Base-by-base conservation (phyloP, 2,797 vertebrate species). In the Gadopsis bispinosus region DNA sequence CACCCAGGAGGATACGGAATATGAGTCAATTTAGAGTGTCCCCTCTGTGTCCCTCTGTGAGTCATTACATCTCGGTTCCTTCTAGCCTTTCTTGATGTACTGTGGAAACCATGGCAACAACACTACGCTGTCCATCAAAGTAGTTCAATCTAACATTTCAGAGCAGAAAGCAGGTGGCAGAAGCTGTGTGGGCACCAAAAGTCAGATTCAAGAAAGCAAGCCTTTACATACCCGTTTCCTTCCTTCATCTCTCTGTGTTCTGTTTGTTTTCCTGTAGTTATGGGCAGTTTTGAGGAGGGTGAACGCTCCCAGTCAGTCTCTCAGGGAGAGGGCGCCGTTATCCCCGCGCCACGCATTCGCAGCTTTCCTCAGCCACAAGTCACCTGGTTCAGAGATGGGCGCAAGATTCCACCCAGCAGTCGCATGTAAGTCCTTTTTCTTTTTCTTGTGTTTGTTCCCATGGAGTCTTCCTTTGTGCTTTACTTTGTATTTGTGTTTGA, bases 311-410 rank as follows among this genome's bases (percentile, higher is more conserved):
- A 97, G 92, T 95, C 94, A 0, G 94, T 99, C 73, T 97, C 97
- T 26, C 98, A 99, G 5, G 98, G 98, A 3, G 96, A 98, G 70
- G 98, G 98, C 0, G 98, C 97, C 0, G 96, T 98, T 8, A 90
- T 99, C 86, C 92, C 41, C 0, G 97, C 98, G 0, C 98, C 98
- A 0, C 96, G 83, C 85, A 99, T 99, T 50, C 94, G 96, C 92
- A 99, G 97, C 90, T 99, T 98, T 86, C 98, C 98, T 4, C 96
- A 94, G 70, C 98, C 98, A 0, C 98, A 99, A 89, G 97, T 99
- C 92, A 99, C 97, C 54, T 99, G 98, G 98, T 99, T 97, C 92
- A 93, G 97, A 0, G 98, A 99, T 0, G 97, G 98, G 0, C 95
- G 97, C 47, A 99, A 99, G 93, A 99, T 99, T 71, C 97, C 98